These are phyloP conservation scores for Pocillopora damicornis DNA, from an alignment of 64 coral and sea anemone species.

Conservation along the genomic window DNA sequence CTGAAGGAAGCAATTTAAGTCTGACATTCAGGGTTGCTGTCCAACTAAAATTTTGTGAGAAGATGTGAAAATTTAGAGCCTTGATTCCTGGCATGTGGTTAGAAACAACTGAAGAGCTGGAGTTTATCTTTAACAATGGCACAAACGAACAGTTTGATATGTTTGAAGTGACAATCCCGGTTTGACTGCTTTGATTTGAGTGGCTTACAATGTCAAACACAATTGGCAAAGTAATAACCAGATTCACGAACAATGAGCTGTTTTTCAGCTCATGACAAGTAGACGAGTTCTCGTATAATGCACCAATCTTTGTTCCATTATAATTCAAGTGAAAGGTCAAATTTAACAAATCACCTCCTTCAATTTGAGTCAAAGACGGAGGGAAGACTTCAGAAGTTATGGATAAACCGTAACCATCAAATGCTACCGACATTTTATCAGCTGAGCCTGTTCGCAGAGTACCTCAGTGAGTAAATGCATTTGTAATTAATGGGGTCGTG, in stretches of 20 bases:
- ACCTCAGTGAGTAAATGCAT: not conserved
- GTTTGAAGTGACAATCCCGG: slow-evolving; percentile 39
- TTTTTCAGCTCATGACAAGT: slow-evolving; percentile 38
- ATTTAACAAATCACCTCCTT: slow-evolving; percentile 62
- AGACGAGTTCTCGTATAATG: slow-evolving; percentile 38
- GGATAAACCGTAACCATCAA: slow-evolving; percentile 21
- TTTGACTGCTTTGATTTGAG: slow-evolving; percentile 5
- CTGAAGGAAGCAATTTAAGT: slow-evolving; percentile 13
- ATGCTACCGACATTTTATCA: slow-evolving; percentile 11
- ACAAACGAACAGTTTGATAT: slow-evolving; percentile 56
- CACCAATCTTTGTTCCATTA: slow-evolving; percentile 24
- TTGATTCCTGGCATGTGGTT: not conserved
- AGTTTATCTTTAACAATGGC: slow-evolving; percentile 22
- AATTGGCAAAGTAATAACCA: slow-evolving; percentile 48
- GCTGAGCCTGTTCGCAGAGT: not conserved
- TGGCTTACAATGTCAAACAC: slow-evolving; percentile 38
- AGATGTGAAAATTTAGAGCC: slow-evolving; percentile 8
- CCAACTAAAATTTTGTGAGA: slow-evolving; percentile 73
- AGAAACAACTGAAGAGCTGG: not conserved
- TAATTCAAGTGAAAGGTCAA: slow-evolving; percentile 59
- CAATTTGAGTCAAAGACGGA: slow-evolving; percentile 12
- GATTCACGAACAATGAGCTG: slow-evolving; percentile 9
- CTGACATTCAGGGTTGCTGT: slow-evolving; percentile 23
- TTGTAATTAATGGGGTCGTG: not conserved
- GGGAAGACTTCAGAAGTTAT: slow-evolving; percentile 11